These are phyloP conservation scores for Baronia brevicornis DNA, from an alignment of 2,888 invertebrate species.

Conservation along the genomic window DNA sequence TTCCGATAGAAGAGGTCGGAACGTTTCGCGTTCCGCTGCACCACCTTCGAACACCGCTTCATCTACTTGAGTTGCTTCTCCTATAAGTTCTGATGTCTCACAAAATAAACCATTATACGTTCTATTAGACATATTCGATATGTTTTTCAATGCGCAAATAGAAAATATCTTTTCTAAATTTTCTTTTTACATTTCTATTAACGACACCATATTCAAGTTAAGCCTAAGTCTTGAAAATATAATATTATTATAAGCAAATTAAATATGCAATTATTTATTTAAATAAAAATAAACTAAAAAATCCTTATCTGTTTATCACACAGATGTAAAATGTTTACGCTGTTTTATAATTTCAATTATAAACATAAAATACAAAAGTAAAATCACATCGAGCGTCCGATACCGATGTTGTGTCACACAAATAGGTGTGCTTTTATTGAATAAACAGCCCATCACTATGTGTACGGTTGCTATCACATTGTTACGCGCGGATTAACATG, in stretches of 20 bases:
- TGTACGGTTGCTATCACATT: conserved; percentile 40
- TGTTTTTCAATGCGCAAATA: too few species aligned
- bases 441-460: conserved; percentile 33
- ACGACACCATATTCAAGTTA: too few species aligned
- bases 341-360: too few species aligned
- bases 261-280: too few species aligned
- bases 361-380: conserved; percentile 10
- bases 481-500: conserved; percentile 49
- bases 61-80: conserved; percentile 77
- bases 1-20: conserved; percentile 78
- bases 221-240: too few species aligned
- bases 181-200: too few species aligned
- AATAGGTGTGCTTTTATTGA: conserved; percentile 36
- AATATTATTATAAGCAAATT: too few species aligned
- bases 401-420: conserved; percentile 18
- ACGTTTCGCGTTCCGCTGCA: conserved; percentile 73
- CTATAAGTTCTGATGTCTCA: conserved; percentile 67
- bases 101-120: conserved; percentile 83
- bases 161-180: too few species aligned
- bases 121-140: conserved; percentile 80
- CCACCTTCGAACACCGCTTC: conserved; percentile 78
- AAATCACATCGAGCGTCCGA: conserved; percentile 13
- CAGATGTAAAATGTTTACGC: too few species aligned
- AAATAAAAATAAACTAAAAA: too few species aligned
- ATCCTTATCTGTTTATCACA: too few species aligned